These are phyloP conservation scores for Arenaria interpres DNA, from an alignment of 2,113 vertebrate genomes.

Conservation along the genomic window DNA sequence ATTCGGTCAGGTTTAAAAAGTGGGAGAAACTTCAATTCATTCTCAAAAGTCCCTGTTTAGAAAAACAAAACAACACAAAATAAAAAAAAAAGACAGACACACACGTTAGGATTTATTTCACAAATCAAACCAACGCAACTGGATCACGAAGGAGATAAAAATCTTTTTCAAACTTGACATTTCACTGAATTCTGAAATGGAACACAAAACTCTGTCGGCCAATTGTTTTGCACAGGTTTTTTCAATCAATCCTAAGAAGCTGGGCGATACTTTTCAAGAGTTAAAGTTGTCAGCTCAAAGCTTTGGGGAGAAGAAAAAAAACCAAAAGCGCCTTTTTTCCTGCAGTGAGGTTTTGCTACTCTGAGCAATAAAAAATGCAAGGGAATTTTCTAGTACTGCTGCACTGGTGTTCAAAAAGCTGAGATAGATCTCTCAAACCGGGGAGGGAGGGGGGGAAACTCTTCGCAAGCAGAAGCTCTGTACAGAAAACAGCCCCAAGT, in stretches of 20 bases:
- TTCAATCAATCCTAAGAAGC: neutral
- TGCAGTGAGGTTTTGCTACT: neutral
- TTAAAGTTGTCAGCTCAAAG: neutral
- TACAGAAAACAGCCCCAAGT: neutral
- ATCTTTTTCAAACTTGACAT: neutral
- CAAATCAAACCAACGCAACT: neutral
- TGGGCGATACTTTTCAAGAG: neutral
- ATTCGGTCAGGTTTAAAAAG: neutral
- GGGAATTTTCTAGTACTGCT: conserved; percentile 28
- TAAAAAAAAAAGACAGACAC: fast-evolving
- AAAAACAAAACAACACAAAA: neutral
- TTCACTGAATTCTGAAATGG: neutral
- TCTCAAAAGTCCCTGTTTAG: neutral
- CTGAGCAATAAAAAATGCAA: conserved; percentile 24
- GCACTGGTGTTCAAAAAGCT: conserved; percentile 16
- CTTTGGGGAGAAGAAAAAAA: neutral
- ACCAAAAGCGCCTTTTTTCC: neutral
- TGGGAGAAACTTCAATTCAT: neutral
- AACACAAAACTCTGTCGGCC: neutral
- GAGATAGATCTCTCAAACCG: conserved; percentile 39
- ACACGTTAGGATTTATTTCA: neutral
- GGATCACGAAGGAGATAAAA: neutral
- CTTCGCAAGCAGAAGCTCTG: conserved; percentile 31
- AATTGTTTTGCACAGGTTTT: neutral
- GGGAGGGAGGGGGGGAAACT: neutral